Evolutionary conservation across 2,888 invertebrate species (phyloP), one percentile per base, ranked within the genome.

Genomic region (Tolmerus cingulatus): DNA sequence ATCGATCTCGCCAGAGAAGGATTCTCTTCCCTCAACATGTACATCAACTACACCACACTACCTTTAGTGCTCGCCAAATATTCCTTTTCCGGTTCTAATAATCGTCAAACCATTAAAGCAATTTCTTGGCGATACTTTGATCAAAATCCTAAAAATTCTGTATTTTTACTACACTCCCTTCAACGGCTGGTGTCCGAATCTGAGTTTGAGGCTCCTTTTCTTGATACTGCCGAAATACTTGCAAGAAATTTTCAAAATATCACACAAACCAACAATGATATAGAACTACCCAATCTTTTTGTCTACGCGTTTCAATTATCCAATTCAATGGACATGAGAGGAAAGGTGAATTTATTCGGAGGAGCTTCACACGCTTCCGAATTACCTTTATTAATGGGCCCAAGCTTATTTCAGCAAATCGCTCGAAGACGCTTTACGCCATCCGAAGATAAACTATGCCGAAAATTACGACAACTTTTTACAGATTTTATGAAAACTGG

Each of bases 311-410:
- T 92, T 88, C 91, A 92, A n/a, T 90, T 91, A 34, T 88, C 90
- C 2, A 92, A 92, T 87, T 90, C 92, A 1, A 92, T 93, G 92
- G 93, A 93, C 87, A 91, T 93, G 90, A 90, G 93, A 1, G 93
- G 93, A 46, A 91, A 91, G 43, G 89, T 90, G 16, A 93, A 93
- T 89, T 89, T 92, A 0, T 93, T 93, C 87, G 92, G 92, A 0
- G 96, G 95, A 87, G 94, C 95, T n/a, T 93, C 94, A 0, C 95
- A 96, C 89, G 95, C 95, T 5, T 93, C 95, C 0, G 96, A 96
- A 91, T 91, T 96, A 87, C 93, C 96, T 12, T 93, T 95, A 46
- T 91, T 96, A 37, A 93, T 96, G 89, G 96, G 96, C 5, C 95
- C 96, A 66, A 93, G 94, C 51, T 90, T 96, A 57, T 94, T 95